phyloP scores from a whole-genome alignment of 2,113 vertebrate species.

The Columba janthina region DNA sequence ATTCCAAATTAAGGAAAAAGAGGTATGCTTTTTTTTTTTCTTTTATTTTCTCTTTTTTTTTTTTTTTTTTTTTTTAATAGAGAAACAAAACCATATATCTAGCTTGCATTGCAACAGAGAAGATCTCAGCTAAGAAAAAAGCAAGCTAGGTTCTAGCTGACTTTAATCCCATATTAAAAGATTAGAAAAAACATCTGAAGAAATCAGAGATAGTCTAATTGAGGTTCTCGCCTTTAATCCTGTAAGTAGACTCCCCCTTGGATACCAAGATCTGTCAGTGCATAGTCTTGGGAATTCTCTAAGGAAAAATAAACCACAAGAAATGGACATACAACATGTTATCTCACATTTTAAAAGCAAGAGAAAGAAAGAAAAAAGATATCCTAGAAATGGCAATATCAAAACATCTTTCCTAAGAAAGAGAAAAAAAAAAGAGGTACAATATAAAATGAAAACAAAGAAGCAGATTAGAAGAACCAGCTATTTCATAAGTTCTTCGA shows the following conservation, averaged over 20 bases:
- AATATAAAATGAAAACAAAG: slow-evolving; percentile 33
- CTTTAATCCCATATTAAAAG: slow-evolving; percentile 89
- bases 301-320: slow-evolving; percentile 76
- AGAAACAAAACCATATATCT: not conserved
- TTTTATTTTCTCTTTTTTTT: not conserved
- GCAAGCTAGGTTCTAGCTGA: slow-evolving; percentile 77
- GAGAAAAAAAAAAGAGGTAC: not conserved
- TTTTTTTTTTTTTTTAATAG: not conserved
- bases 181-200: slow-evolving; percentile 88
- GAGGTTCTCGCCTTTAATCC: slow-evolving; percentile 88
- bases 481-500: not conserved
- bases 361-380: not conserved
- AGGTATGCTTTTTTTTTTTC: not conserved
- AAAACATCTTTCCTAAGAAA: slow-evolving; percentile 54
- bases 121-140: slow-evolving; percentile 68
- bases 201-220: slow-evolving; percentile 88
- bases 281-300: slow-evolving; percentile 78
- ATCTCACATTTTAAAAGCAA: slow-evolving; percentile 68
- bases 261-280: slow-evolving; percentile 81
- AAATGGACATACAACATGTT: slow-evolving; percentile 73
- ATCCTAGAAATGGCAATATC: slow-evolving; percentile 42
- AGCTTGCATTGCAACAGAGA: slow-evolving; percentile 67
- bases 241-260: slow-evolving; percentile 79
- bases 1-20: slow-evolving; percentile 77
- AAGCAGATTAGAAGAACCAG: not conserved